Evolutionary conservation across 2,113 vertebrate species (phyloP).

Genomic region (Hemiprocne comata): DNA sequence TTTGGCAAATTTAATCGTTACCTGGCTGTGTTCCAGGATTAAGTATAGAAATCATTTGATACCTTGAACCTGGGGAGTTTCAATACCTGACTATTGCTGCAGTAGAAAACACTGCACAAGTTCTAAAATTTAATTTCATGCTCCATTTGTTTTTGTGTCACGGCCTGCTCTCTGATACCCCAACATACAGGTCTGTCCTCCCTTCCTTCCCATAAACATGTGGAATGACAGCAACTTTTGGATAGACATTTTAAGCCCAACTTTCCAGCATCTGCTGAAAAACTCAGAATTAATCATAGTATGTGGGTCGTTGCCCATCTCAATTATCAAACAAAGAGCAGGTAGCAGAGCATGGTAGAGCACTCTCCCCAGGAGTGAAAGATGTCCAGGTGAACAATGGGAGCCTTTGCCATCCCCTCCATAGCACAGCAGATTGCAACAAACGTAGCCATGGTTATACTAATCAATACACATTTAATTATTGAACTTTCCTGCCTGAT

Average conservation of each 20-base stretch:
- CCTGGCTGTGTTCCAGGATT: slow-evolving; percentile 4
- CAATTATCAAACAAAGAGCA: not conserved
- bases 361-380: not conserved
- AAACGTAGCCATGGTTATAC: slow-evolving; percentile 24
- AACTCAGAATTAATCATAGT: not conserved
- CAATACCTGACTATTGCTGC: slow-evolving; percentile 15
- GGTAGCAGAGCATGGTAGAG: not conserved
- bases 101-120: not conserved
- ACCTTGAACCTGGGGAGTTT: slow-evolving; percentile 26
- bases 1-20: slow-evolving; percentile 1
- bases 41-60: slow-evolving; percentile 24
- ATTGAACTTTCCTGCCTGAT: slow-evolving; percentile 46
- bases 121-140: slow-evolving; percentile 59
- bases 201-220: slow-evolving; percentile 1
- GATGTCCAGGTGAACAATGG: not conserved
- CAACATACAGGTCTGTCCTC: not conserved
- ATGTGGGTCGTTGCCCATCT: not conserved
- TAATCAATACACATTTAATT: slow-evolving; percentile 70
- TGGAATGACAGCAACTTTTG: not conserved
- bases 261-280: slow-evolving; percentile 21
- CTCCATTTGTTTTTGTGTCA: slow-evolving; percentile 48
- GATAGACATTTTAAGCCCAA: slow-evolving; percentile 15
- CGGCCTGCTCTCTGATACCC: slow-evolving; percentile 1
- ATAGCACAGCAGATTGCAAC: not conserved
- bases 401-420: not conserved